Conservation (phyloP, 64 coral and sea anemone genomes). For the Dendronephthya gigantea region DNA sequence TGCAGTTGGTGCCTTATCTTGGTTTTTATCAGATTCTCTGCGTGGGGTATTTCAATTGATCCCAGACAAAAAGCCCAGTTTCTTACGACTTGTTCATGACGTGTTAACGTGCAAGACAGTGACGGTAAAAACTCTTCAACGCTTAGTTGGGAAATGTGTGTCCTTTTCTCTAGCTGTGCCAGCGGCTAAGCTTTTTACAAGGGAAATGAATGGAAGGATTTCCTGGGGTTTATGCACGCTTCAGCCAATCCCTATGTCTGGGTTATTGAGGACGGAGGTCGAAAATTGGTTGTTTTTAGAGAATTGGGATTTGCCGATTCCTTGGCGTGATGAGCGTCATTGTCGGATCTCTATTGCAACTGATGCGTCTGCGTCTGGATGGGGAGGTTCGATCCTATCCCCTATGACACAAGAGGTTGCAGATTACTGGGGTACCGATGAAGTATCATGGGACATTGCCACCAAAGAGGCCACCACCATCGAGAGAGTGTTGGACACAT, state of each 20-base stretch:
- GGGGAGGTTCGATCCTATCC: neutral
- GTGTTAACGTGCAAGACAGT: neutral
- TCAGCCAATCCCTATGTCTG: neutral
- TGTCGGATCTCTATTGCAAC: neutral
- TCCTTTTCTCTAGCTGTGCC: conserved; percentile 24
- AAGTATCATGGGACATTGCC: neutral
- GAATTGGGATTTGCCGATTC: too few species aligned
- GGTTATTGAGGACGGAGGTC: conserved; percentile 9
- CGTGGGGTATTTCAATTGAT: neutral
- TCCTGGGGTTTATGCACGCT: neutral
- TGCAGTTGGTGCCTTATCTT: too few species aligned
- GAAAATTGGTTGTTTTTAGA: conserved; percentile 35
- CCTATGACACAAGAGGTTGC: neutral
- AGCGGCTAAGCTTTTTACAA: conserved; percentile 25
- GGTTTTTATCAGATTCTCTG: too few species aligned
- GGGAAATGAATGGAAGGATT: conserved; percentile 27
- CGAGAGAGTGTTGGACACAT: neutral
- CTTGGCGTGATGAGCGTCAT: too few species aligned
- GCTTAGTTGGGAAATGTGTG: neutral
- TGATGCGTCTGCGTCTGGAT: conserved; percentile 3
- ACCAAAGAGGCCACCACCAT: neutral
- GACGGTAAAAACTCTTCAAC: neutral
- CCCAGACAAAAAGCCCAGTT: neutral
- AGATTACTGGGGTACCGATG: neutral
- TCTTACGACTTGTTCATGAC: neutral